These are phyloP conservation scores for Triplophysa dalaica DNA, from an alignment of 2,113 vertebrate genomes.

Conservation along the genomic window DNA sequence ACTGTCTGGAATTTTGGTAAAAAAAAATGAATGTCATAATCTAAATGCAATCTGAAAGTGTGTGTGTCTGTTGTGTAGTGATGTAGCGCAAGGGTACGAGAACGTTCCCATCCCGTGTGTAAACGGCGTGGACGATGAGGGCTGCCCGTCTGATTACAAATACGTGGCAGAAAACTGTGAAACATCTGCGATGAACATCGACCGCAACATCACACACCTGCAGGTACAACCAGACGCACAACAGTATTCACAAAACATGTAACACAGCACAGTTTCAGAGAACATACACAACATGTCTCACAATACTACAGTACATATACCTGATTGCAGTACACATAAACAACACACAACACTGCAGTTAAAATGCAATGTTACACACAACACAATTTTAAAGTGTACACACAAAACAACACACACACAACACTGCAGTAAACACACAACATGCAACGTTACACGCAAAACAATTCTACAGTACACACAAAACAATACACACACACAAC, in stretches of 20 bases:
- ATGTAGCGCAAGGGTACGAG: slow-evolving; percentile 89
- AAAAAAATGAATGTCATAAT: neutral
- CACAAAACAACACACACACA: neutral
- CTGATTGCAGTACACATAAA: too few species aligned
- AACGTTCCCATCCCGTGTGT: slow-evolving; percentile 90
- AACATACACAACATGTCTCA: too few species aligned
- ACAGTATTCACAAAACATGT: neutral
- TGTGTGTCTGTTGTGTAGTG: slow-evolving; percentile 65
- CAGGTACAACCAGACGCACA: slow-evolving; percentile 72
- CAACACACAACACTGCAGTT: too few species aligned
- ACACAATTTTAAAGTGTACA: too few species aligned
- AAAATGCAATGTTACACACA: too few species aligned
- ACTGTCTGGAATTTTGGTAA: neutral
- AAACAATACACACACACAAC: too few species aligned
- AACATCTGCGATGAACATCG: slow-evolving; percentile 92
- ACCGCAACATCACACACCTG: slow-evolving; percentile 90
- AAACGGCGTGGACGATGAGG: slow-evolving; percentile 86
- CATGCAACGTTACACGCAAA: too few species aligned
- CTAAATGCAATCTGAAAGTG: neutral
- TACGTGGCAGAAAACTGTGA: slow-evolving; percentile 93
- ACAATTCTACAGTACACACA: too few species aligned
- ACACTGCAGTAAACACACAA: too few species aligned
- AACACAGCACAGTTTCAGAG: too few species aligned
- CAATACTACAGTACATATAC: too few species aligned
- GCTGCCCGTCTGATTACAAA: slow-evolving; percentile 87